These are phyloP conservation scores for Anolis carolinensis DNA, from an alignment of 2,113 vertebrate genomes.

Conservation along the genomic window DNA sequence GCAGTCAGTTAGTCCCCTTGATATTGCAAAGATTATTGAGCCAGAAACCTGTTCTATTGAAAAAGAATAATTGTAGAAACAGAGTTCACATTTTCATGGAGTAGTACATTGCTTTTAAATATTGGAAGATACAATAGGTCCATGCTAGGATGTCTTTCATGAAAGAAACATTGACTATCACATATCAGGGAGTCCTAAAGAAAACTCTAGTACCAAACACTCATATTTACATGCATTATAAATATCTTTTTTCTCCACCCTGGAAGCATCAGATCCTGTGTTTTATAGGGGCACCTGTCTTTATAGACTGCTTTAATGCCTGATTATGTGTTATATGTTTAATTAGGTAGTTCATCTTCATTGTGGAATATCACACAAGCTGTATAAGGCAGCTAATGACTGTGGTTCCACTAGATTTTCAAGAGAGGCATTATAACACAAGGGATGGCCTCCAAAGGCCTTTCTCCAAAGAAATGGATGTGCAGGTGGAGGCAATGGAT, in stretches of 20 bases:
- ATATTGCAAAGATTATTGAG: slow-evolving; percentile 34
- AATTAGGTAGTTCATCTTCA: neutral
- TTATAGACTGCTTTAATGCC: neutral
- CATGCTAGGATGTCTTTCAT: neutral
- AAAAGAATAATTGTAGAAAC: slow-evolving; percentile 35
- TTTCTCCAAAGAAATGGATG: neutral
- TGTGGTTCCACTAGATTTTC: neutral
- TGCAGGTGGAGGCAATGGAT: neutral
- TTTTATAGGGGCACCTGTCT: neutral
- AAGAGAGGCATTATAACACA: neutral
- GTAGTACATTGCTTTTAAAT: slow-evolving; percentile 3
- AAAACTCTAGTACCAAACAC: neutral
- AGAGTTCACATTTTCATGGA: neutral
- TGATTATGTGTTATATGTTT: neutral
- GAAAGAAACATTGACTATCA: neutral
- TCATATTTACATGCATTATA: neutral
- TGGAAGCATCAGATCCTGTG: neutral
- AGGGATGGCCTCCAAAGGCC: neutral
- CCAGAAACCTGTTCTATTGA: slow-evolving; percentile 26
- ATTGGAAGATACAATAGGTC: neutral
- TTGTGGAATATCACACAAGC: neutral
- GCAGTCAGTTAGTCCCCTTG: neutral
- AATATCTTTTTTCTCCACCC: neutral
- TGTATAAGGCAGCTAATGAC: neutral
- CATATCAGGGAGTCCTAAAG: neutral